phyloP scores from a whole-genome alignment of 1,140 invertebrate species.

The Triops cancriformis region DNA sequence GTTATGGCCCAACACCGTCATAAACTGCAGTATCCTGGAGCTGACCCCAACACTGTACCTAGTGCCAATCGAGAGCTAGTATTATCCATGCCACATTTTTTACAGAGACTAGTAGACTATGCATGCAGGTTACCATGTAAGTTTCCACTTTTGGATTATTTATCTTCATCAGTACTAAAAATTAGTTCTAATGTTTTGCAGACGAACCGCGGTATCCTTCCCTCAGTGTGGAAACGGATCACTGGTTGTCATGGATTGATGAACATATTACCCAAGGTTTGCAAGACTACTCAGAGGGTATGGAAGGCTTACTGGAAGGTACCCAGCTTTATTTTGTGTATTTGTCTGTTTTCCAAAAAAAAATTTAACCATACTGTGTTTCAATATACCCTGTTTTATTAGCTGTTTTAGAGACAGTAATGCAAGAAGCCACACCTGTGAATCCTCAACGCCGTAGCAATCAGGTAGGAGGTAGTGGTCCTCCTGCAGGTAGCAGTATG shows the following conservation, averaged over 20 bases:
- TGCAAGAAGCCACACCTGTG: slow-evolving; percentile 38
- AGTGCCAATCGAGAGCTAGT: slow-evolving; percentile 28
- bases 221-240: slow-evolving; percentile 40
- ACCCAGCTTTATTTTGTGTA: slow-evolving; percentile 23
- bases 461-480: slow-evolving; percentile 35
- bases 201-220: slow-evolving; percentile 37
- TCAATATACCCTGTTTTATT: slow-evolving; percentile 22
- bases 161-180: neutral
- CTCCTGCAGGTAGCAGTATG: slow-evolving; percentile 35
- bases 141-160: neutral
- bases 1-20: slow-evolving; percentile 24
- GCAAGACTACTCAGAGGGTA: slow-evolving; percentile 34
- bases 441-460: slow-evolving; percentile 20
- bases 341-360: too few relatives aligned
- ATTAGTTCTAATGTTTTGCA: neutral
- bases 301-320: slow-evolving; percentile 25
- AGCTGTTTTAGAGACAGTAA: slow-evolving; percentile 22
- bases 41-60: slow-evolving; percentile 17
- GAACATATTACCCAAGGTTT: slow-evolving; percentile 40
- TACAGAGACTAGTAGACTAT: slow-evolving; percentile 26
- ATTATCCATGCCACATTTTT: slow-evolving; percentile 23
- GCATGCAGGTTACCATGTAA: slow-evolving; percentile 27
- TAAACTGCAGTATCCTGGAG: slow-evolving; percentile 17
- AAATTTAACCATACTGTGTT: slow-evolving; percentile 26
- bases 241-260: slow-evolving; percentile 45